phyloP scores from a whole-genome alignment of 2,888 invertebrate genomes.

The Atherix ibis region DNA sequence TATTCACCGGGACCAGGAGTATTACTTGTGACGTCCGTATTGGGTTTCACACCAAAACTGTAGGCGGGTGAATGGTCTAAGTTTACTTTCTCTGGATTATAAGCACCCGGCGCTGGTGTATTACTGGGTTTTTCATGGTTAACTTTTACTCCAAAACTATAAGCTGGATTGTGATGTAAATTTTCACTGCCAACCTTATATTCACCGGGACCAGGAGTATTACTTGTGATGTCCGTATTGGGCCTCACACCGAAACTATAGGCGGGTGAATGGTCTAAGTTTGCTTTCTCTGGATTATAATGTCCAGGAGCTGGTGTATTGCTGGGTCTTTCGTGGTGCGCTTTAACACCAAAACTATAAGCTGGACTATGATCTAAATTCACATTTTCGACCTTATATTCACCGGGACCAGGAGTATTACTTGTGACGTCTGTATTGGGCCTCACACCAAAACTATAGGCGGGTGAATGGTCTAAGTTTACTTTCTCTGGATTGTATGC shows the following conservation, averaged over 20 bases:
- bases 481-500: constrained; percentile 32
- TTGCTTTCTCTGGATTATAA: constrained; percentile 47
- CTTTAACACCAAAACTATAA: constrained; percentile 59
- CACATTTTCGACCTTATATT: constrained; percentile 37
- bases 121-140: constrained; percentile 42
- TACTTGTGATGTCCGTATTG: too few species aligned
- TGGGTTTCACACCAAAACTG: constrained; percentile 40
- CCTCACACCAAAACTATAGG: constrained; percentile 38
- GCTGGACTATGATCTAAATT: constrained; percentile 44
- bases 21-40: constrained; percentile 39
- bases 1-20: too few species aligned
- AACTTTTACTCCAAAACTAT: constrained; percentile 55
- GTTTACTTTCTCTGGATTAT: constrained; percentile 36
- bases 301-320: constrained; percentile 40
- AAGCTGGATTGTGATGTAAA: constrained; percentile 35
- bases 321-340: constrained; percentile 42
- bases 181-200: too few species aligned
- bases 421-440: constrained; percentile 28
- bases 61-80: constrained; percentile 37
- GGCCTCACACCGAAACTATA: too few species aligned
- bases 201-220: too few species aligned
- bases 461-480: constrained; percentile 24
- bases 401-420: constrained; percentile 38
- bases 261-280: too few species aligned
- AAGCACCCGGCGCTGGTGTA: constrained; percentile 35